Evolutionary conservation across 1,140 invertebrate species (phyloP), one percentile per base, ranked within the genome.

Genomic region (Tetraneura akinire): DNA sequence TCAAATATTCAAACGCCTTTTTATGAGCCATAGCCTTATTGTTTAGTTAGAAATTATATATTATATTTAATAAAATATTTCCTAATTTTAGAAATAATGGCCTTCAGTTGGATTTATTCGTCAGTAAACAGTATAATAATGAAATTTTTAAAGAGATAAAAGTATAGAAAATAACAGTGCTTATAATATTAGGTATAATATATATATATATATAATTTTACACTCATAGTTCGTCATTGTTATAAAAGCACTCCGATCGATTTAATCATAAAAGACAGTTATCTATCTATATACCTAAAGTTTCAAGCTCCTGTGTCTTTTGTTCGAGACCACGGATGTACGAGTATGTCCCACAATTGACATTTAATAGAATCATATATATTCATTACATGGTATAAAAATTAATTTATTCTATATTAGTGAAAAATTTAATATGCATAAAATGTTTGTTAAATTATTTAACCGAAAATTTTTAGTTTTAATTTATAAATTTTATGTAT

Each of bases 81-180:
- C 26, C 60, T 62, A 23, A 62, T 62, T 32, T 62, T 62, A 62
- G 18, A 62, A 62, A 32, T 32, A 62, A 62, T 16, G n/a, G 29
- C 14, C 13, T 62, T 32, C 8, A 23, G 60, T 16, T n/a, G n/a
- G 29, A 62, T 32, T 62, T 62, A 62, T 62, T 32, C 29, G 18
- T 8, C 6, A 1, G 18, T 18, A 62, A 62, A 62, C 6, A 62
- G 9, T 29, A 16, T 62, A 62, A 62, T 62, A n/a, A 62, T 16
- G 26, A 16, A 62, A 14, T 32, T n/a, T 32, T 10, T 16, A 13
- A n/a, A 23, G 16, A 32, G 60, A 62, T 37, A 23, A 23, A 62
- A 62, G 8, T 3, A 37, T 8, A 37, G 8, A 37, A 37, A 37
- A 37, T 37, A 8, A 62, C n/a, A n/a, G n/a, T n/a, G n/a, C n/a